These are phyloP conservation scores for Carpatolechia fugitivella DNA, from an alignment of 2,888 invertebrate species.

Conservation along the genomic window DNA sequence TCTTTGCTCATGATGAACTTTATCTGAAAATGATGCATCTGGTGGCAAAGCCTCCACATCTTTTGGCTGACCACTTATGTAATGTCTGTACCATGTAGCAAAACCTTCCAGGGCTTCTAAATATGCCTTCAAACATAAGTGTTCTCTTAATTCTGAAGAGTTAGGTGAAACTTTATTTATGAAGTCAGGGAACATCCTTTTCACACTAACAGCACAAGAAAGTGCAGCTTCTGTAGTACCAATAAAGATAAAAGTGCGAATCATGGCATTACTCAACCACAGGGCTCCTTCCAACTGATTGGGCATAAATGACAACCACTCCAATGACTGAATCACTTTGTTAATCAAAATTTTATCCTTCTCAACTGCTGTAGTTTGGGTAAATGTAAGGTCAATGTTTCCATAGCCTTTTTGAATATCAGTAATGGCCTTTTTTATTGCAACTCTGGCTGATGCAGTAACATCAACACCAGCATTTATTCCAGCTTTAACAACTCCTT, in stretches of 20 bases:
- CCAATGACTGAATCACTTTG: conserved; percentile 81
- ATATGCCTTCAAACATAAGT: conserved; percentile 92
- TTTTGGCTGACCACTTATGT: conserved; percentile 87
- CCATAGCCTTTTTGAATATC: conserved; percentile 70
- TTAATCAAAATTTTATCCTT: conserved; percentile 64
- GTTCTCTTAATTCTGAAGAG: conserved; percentile 84
- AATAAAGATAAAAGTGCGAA: conserved; percentile 89
- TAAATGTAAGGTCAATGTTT: conserved; percentile 78
- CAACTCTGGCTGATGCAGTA: conserved; percentile 89
- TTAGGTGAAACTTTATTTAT: conserved; percentile 57
- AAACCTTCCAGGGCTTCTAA: conserved; percentile 93
- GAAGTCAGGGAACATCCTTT: conserved; percentile 61
- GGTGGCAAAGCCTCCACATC: conserved; percentile 80
- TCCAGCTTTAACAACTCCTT: conserved; percentile 84
- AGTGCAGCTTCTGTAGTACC: conserved; percentile 91
- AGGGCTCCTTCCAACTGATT: conserved; percentile 89
- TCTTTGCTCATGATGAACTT: conserved; percentile 92
- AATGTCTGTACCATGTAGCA: conserved; percentile 92
- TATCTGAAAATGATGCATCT: conserved; percentile 89
- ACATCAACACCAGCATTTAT: conserved; percentile 88
- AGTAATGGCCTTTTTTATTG: conserved; percentile 86
- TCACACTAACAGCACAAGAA: conserved; percentile 78
- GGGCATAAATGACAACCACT: conserved; percentile 91
- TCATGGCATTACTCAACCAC: conserved; percentile 92
- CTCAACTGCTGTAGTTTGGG: conserved; percentile 82